Base-by-base conservation (phyloP, 2,888 invertebrate species). In the Chymomyza fuscimana region DNA sequence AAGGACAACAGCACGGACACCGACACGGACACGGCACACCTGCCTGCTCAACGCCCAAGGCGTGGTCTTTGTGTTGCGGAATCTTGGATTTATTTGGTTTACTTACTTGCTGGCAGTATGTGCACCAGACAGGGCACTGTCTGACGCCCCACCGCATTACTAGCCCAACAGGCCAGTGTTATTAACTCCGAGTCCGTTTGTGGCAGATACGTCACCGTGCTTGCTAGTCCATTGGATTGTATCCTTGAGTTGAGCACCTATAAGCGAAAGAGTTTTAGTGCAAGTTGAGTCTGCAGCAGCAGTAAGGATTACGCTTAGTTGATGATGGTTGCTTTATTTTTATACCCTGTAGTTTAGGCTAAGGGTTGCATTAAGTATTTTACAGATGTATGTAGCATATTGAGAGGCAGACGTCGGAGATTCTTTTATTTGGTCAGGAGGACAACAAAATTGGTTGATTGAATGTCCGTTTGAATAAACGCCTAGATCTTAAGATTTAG, bases 81-180 rank as follows among this genome's bases (percentile, higher is more conserved):
- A 46, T 10, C 19, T 25, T 40, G 51, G 52, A 7, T 63, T 54
- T n/a, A 15, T n/a, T 19, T 29, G 19, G 50, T 74, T 63, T 80
- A 93, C 94, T 93, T 93, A 97, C 97, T 95, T 81, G 96, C 97
- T 83, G 96, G 95, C 86, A 96, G 93, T 70, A 97, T 94, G 92
- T 96, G 95, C 91, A 97, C 96, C 67, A 96, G 92, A 89, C 97
- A 97, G 1, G 97, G 97, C 74, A 93, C 94, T 76, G 94, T 93
- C 92, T 97, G 97, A 79, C 95, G 94, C 36, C 97, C 97, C 16
- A 97, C 95, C 76, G 94, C 94, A 91, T 97, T 97, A 90, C 95
- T 95, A 5, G 97, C 97, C 97, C 97, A 97, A 90, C 97, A 97
- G 5, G 96, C 96, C 25, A 97, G 92, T 83, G 96, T 96, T 73